These are phyloP conservation scores for Tetranychus piercei DNA, from an alignment of 2,888 invertebrate species.

Conservation along the genomic window DNA sequence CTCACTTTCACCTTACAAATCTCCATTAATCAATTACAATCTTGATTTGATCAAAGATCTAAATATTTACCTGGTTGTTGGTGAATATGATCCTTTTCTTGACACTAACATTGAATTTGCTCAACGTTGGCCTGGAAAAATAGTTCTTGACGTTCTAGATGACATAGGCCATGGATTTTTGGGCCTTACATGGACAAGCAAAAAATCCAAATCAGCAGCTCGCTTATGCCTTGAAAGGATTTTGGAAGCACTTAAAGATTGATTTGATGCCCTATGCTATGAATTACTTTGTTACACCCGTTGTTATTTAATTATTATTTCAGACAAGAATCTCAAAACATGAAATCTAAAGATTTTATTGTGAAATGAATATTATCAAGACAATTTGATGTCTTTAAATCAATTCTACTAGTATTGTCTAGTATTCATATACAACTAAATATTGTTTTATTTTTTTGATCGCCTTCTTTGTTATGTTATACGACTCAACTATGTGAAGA, in stretches of 20 bases:
- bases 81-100: slow-evolving; percentile 75
- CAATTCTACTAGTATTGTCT: no score
- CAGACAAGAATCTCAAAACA: no score
- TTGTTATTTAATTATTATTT: slow-evolving; percentile 22
- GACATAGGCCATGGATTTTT: slow-evolving; percentile 81
- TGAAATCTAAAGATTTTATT: no score
- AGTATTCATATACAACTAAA: no score
- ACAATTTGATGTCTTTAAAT: no score
- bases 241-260: background rate
- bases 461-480: no score
- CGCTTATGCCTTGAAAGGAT: background rate
- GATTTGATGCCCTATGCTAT: background rate
- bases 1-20: background rate
- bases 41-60: slow-evolving; percentile 35
- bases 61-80: slow-evolving; percentile 62
- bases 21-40: background rate
- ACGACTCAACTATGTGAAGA: no score
- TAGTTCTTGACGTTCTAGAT: slow-evolving; percentile 63
- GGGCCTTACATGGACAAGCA: background rate
- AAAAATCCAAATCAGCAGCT: background rate
- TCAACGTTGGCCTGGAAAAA: slow-evolving; percentile 50
- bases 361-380: no score
- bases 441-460: no score
- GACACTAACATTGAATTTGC: slow-evolving; percentile 94
- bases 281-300: slow-evolving; percentile 32